Evolutionary conservation across 2,888 invertebrate species (phyloP).

Genomic region (Macaria liturata): DNA sequence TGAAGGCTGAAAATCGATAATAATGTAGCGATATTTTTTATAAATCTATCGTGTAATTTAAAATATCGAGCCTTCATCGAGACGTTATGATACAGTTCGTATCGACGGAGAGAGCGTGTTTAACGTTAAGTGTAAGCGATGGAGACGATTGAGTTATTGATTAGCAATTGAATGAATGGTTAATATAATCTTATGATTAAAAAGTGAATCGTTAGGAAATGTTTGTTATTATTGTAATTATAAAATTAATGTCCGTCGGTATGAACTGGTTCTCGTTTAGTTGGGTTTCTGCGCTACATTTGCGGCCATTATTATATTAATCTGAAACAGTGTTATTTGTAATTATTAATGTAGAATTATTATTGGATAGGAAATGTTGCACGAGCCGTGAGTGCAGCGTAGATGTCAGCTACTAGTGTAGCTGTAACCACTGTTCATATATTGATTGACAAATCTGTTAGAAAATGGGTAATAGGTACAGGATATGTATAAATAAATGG

Average conservation of each 20-base stretch:
- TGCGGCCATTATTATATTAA: constrained; percentile 18
- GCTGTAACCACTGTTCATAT: constrained; percentile 4
- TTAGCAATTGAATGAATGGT: constrained; percentile 18
- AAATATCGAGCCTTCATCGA: constrained; percentile 49
- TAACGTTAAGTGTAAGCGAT: constrained; percentile 38
- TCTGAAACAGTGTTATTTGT: constrained; percentile 26
- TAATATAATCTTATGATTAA: constrained; percentile 6
- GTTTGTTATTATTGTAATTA: constrained; percentile 17
- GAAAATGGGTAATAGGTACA: too few relatives aligned
- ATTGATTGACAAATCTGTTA: neutral
- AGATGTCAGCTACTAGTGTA: constrained; percentile 21
- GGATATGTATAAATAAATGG: too few relatives aligned
- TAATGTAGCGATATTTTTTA: constrained; percentile 60
- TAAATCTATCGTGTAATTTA: constrained; percentile 44
- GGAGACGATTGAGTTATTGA: constrained; percentile 21
- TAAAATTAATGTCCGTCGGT: constrained; percentile 19
- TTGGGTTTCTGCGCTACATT: constrained; percentile 32
- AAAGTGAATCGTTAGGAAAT: constrained; percentile 10
- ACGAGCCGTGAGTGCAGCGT: constrained; percentile 28
- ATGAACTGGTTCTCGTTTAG: constrained; percentile 18
- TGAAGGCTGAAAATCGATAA: constrained; percentile 61
- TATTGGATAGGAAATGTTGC: constrained; percentile 25
- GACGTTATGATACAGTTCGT: constrained; percentile 44
- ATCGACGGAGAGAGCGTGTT: constrained; percentile 37
- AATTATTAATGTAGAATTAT: constrained; percentile 27